Percentiles rank a stretch among this genome's conserved stretches.
Conservation (phyloP, 1,140 invertebrate genomes). For the Doryteuthis pealeii region DNA sequence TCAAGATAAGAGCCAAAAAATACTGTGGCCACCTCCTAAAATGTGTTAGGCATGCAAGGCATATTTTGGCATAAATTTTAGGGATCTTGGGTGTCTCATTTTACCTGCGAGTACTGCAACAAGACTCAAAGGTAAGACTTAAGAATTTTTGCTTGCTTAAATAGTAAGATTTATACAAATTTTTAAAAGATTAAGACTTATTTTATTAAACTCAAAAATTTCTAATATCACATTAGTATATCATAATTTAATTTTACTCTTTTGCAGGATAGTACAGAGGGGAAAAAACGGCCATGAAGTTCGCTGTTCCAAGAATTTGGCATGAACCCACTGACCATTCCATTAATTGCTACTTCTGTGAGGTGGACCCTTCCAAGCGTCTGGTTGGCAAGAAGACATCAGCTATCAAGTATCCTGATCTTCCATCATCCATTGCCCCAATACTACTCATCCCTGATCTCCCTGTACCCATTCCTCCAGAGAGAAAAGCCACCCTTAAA, state of each 20-base stretch:
- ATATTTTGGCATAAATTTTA: background rate
- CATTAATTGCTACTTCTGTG: background rate
- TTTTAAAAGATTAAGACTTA: background rate
- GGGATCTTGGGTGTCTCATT: background rate
- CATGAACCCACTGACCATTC: background rate
- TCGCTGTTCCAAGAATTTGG: background rate
- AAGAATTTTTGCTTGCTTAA: background rate
- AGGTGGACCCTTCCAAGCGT: background rate
- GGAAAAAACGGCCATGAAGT: background rate
- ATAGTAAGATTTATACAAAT: background rate
- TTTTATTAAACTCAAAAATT: background rate
- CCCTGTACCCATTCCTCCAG: background rate
- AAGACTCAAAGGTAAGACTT: background rate
- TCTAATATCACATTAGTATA: background rate
- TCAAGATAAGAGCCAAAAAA: background rate
- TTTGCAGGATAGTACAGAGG: background rate
- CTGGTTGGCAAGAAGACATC: background rate
- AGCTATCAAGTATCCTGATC: background rate
- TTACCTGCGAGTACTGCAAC: background rate
- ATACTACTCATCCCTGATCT: no score
- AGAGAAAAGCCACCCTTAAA: background rate
- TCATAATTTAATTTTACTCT: background rate
- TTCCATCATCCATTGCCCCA: background rate
- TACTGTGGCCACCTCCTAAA: background rate
- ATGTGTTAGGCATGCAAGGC: background rate